Evolutionary conservation across 2,888 invertebrate genomes (phyloP).

Genomic region (Toxonevra muliebris): DNA sequence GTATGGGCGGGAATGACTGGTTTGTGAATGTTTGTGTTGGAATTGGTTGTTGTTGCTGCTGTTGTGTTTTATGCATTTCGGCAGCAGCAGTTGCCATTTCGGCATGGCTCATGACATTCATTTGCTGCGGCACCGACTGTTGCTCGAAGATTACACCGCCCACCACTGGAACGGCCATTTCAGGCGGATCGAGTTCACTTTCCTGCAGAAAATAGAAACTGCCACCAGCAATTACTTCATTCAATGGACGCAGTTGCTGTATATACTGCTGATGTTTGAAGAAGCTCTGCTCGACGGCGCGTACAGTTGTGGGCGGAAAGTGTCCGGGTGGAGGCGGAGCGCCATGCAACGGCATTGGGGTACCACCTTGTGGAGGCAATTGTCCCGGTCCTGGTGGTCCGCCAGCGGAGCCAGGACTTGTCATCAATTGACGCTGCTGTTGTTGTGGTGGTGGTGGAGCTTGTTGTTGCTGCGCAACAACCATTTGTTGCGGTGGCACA

Average conservation of each 20-base stretch:
- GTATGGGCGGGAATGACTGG: slow-evolving; percentile 74
- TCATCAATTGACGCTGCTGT: slow-evolving; percentile 49
- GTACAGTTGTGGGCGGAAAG: slow-evolving; percentile 70
- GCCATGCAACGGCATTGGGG: slow-evolving; percentile 39
- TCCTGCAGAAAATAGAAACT: slow-evolving; percentile 89
- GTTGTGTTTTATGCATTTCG: slow-evolving; percentile 37
- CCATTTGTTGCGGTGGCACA: slow-evolving; percentile 47
- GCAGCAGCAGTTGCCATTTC: slow-evolving; percentile 22
- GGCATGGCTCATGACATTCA: slow-evolving; percentile 27
- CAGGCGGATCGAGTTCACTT: slow-evolving; percentile 85
- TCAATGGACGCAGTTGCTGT: slow-evolving; percentile 72
- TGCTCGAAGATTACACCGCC: slow-evolving; percentile 43
- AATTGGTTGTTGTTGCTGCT: slow-evolving; percentile 68
- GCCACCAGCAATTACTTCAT: slow-evolving; percentile 80
- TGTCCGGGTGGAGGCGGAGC: slow-evolving; percentile 44
- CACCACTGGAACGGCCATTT: slow-evolving; percentile 48
- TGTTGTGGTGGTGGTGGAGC: slow-evolving; percentile 44
- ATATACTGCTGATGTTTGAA: slow-evolving; percentile 71
- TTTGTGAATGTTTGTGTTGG: slow-evolving; percentile 88
- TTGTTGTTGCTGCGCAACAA: slow-evolving; percentile 28
- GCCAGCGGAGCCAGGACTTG: slow-evolving; percentile 48
- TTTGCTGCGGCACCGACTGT: slow-evolving; percentile 45
- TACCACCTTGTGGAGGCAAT: slow-evolving; percentile 38
- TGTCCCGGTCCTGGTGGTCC: slow-evolving; percentile 40
- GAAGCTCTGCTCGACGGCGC: slow-evolving; percentile 73